phyloP scores from a whole-genome alignment of 2,888 invertebrate species.

The Cheilosia impressa region DNA sequence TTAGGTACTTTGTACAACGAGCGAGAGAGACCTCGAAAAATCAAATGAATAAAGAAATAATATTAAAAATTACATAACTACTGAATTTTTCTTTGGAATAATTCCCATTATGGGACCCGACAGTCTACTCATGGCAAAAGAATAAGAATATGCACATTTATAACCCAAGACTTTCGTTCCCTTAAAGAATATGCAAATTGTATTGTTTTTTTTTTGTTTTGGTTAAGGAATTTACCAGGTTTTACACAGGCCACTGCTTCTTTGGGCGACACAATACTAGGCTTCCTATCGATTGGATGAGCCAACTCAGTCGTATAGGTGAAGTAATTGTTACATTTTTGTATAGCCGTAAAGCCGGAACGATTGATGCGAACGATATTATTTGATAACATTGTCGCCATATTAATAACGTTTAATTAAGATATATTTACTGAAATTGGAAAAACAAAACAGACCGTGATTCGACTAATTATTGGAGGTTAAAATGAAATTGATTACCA shows the following conservation, averaged over 20 bases:
- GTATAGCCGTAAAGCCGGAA: slow-evolving; percentile 58
- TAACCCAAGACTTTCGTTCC: not conserved
- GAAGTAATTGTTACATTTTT: slow-evolving; percentile 85
- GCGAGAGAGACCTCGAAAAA: slow-evolving; percentile 22
- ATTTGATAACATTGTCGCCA: slow-evolving; percentile 72
- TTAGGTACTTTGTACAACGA: not conserved
- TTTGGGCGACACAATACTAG: slow-evolving; percentile 89
- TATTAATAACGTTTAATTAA: slow-evolving; percentile 39
- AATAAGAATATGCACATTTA: not conserved
- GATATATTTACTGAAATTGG: slow-evolving; percentile 39
- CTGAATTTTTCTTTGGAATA: not conserved
- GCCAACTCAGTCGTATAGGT: slow-evolving; percentile 92
- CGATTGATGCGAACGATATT: slow-evolving; percentile 62
- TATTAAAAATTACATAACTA: slow-evolving; percentile 52
- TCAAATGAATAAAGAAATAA: slow-evolving; percentile 12
- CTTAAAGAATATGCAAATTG: slow-evolving; percentile 1
- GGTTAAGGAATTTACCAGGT: slow-evolving; percentile 87
- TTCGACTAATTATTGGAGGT: slow-evolving; percentile 12
- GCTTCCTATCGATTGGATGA: slow-evolving; percentile 90
- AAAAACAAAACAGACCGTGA: slow-evolving; percentile 1
- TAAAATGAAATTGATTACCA: slow-evolving; percentile 16
- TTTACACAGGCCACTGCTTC: slow-evolving; percentile 91
- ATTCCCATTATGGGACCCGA: not conserved
- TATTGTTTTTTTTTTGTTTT: slow-evolving; percentile 1
- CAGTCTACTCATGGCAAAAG: too few species aligned